Base-by-base conservation (phyloP, 2,888 invertebrate genomes). In the Lepidonotus clava region DNA sequence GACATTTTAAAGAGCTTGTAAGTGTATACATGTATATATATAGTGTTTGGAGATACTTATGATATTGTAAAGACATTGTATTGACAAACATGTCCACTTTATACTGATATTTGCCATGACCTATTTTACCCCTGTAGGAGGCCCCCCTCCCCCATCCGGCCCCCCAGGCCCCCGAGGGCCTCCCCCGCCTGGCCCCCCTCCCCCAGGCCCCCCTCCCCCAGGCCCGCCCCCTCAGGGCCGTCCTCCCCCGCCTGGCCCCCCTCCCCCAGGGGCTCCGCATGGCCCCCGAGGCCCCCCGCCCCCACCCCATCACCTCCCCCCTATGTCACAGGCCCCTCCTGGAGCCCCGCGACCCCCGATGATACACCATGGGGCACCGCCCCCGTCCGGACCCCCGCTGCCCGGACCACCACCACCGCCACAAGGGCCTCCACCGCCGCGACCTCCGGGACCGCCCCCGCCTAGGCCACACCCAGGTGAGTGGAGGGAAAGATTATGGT, bases 241-340 rank as follows among this genome's bases (percentile, higher is more conserved):
- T 24, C 86, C 87, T 71, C 85, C 87, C 40, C 40, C 84, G 28
- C 86, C 32, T 66, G 83, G 53, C 83, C 91, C n/a, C 0, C 41
- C 32, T 89, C 51, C 61, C n/a, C 56, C 46, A 40, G 88, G 87
- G 28, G 89, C 67, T 41, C 91, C 89, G 86, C 90, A 89, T 86
- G 90, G 86, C 85, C 89, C 87, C 67, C 80, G 40, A 32, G 83
- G 71, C 85, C 90, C 92, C 24, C 91, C 91, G 24, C 92, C 92
- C n/a, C n/a, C n/a, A 21, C 92, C 91, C 1, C 91, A 91, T 40
- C 92, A 92, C 6, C 88, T 90, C 34, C 90, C 91, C 38, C 90
- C 91, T 0, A 90, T 86, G 85, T 87, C 90, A 34, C 85, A 88
- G n/a, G 87, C 88, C 46, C 89, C 89, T 28, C 87, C 87, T 21